Evolutionary conservation across 2,888 invertebrate genomes (phyloP), one percentile per base, ranked within the genome.

Genomic region (Idaea dimidiata): DNA sequence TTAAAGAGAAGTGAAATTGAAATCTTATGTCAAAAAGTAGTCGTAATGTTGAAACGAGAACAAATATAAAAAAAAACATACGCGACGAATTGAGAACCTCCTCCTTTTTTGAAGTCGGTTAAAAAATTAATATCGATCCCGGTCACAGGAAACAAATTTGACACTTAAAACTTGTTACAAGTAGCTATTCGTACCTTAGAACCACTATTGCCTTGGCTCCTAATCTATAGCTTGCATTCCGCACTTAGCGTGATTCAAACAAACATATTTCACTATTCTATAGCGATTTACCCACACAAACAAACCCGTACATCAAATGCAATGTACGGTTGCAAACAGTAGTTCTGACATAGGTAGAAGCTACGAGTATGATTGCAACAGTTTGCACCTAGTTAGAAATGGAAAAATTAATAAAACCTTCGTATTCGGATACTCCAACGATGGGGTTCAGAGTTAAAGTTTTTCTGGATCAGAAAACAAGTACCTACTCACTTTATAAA

Each of bases 361-460:
- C 43, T 8, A 24, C 24, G 24, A 24, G 16, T 17, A 7, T 18
- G 56, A 18, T 56, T 18, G 17, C 18, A 18, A 16, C 10, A 55
- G 54, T 55, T 55, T 14, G 68, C 71, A 72, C 66, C 75, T 83
- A 75, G 83, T 83, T 80, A 80, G 72, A 68, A 77, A 77, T 76
- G 75, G 72, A 77, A 81, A 82, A 81, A 84, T 75, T 82, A 78
- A 80, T 81, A 81, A 81, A 83, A 81, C 69, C 70, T 70, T 68
- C 67, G 70, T 73, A 63, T 62, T 61, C 62, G 66, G 66, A 66
- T 66, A 60, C 60, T 60, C 60, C 43, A 56, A 63, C 59, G 43
- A 55, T 59, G 32, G 61, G 59, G 18, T 18, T 65, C 3, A 10
- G 43, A 43, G 14, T 43, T 43, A 8, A 7, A 43, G 2, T 43